These are phyloP conservation scores for cattle (Bos taurus) DNA, from an alignment of 2,113 vertebrate species.

Conservation along the genomic window DNA sequence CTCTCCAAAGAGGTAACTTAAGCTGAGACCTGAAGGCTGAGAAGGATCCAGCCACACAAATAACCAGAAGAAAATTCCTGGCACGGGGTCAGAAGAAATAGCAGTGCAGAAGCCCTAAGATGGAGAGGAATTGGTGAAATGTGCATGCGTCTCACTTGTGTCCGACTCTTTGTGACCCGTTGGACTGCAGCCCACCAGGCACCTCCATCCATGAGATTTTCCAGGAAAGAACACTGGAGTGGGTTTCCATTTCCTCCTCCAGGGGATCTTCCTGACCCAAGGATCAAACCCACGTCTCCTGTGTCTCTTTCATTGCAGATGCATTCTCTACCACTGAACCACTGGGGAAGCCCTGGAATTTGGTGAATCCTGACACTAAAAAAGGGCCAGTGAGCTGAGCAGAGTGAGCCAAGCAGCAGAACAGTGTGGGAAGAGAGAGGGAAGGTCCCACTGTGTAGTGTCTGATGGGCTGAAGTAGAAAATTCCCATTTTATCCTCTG, in stretches of 20 bases:
- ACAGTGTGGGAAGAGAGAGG: background rate
- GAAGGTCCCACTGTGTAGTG: background rate
- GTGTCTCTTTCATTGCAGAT: background rate
- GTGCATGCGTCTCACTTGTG: background rate
- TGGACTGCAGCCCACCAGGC: background rate
- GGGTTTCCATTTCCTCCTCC: background rate
- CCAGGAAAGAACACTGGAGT: background rate
- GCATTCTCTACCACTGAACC: background rate
- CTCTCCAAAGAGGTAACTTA: background rate
- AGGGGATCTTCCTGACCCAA: background rate
- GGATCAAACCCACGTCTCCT: background rate
- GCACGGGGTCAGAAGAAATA: background rate
- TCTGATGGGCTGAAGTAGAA: background rate
- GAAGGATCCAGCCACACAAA: background rate
- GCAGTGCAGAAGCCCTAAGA: background rate
- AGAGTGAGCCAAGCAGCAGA: background rate
- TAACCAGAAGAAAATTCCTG: background rate
- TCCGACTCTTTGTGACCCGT: background rate
- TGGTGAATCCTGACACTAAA: background rate
- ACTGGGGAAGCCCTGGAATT: background rate
- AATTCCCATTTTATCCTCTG: background rate
- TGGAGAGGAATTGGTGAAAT: background rate
- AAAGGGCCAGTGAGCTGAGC: background rate
- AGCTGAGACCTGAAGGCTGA: background rate
- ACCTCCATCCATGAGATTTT: background rate